These are phyloP conservation scores for Tuberolachnus salignus DNA, from an alignment of 2,888 invertebrate genomes.

Conservation along the genomic window DNA sequence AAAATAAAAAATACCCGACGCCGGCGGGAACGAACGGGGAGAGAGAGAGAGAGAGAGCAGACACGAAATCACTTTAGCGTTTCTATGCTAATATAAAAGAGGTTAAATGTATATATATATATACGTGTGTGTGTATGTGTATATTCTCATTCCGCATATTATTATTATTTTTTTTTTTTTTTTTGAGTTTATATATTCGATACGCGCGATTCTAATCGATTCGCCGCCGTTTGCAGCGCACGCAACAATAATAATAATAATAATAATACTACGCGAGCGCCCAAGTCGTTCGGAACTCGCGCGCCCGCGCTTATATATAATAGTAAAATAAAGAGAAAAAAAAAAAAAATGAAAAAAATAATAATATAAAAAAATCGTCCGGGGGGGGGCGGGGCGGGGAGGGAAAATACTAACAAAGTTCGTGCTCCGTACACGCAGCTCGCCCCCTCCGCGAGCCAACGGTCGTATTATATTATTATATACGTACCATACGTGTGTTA, in stretches of 20 bases:
- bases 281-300: no score
- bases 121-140: constrained; percentile 2
- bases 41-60: not conserved
- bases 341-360: not conserved
- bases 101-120: not conserved
- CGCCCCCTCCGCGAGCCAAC: no score
- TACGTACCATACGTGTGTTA: no score
- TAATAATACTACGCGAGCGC: no score
- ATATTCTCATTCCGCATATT: no score
- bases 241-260: constrained; percentile 36
- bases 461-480: no score
- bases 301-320: not conserved
- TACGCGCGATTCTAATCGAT: constrained; percentile 36
- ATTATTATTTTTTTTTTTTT: no score
- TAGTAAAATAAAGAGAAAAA: no score
- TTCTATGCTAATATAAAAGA: constrained; percentile 38
- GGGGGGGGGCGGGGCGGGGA: no score
- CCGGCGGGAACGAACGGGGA: not conserved
- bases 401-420: no score
- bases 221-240: constrained; percentile 18
- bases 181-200: constrained; percentile 28
- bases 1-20: not conserved
- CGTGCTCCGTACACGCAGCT: no score
- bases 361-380: no score
- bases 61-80: constrained; percentile 35